Evolutionary conservation across 1,140 invertebrate genomes (phyloP), one percentile per base, ranked within the genome.

Genomic region (Penaeus japonicus): DNA sequence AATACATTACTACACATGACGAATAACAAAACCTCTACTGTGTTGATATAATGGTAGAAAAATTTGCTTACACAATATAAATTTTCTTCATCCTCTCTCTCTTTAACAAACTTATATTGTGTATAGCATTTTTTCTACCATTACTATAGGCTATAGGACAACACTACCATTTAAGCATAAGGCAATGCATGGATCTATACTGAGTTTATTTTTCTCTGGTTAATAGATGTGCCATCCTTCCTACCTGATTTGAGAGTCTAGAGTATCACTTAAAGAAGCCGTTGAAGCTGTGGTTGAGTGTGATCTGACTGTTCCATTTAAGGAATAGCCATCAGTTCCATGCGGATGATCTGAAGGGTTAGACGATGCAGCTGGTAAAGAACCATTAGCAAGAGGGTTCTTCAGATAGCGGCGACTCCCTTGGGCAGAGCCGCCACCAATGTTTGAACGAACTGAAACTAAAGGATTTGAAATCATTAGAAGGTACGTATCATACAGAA

Each of bases 301-400:
- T 20, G 87, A 89, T 53, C 82, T 89, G 24, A 75, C 87, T 17
- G 85, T 87, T n/a, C 87, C 87, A 70, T 54, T 89, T 24, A 85
- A 59, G 54, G 87, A 84, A 20, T 18, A 17, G 4, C 87, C 87
- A 24, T 88, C 87, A 62, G 53, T 39, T 79, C 55, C 75, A 79
- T 75, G 77, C 32, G 84, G 73, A 1, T 54, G 30, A 0, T 53
- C 75, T 55, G 70, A 57, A 54, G 53, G 59, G 27, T 17, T 39
- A 1, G 24, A 10, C 3, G 84, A 75, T 15, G 73, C 27, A 2
- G 57, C 84, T 2, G 86, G 86, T 20, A 87, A 57, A 20, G 78
- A 87, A n/a, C 87, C 87, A 65, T 84, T 89, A n/a, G 39, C 82
- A 15, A 84, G 57, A 7, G 87, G 87, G 54, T 85, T 84, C 18